phyloP scores from a whole-genome alignment of 2,888 invertebrate species.

The Melanostoma scalare region DNA sequence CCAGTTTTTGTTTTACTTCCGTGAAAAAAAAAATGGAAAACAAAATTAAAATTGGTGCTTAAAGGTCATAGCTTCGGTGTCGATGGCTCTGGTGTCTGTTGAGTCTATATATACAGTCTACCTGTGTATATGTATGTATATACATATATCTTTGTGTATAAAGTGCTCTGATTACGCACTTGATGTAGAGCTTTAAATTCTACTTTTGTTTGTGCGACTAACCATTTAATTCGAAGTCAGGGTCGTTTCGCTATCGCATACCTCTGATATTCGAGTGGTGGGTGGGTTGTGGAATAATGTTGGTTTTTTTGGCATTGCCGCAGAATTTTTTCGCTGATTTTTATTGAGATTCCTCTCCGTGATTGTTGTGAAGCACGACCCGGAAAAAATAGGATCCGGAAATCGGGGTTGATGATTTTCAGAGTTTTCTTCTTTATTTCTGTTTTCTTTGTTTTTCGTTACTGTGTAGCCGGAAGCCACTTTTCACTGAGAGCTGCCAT shows the following conservation, averaged over 20 bases:
- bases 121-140: neutral
- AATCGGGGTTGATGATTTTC: neutral
- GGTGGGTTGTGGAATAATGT: neutral
- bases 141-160: neutral
- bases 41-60: slow-evolving; percentile 50
- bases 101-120: neutral
- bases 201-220: slow-evolving; percentile 24
- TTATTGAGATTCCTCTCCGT: slow-evolving; percentile 31
- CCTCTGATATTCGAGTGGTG: neutral
- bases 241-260: slow-evolving; percentile 29
- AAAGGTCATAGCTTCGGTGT: slow-evolving; percentile 47
- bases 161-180: slow-evolving; percentile 37
- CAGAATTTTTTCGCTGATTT: slow-evolving; percentile 33
- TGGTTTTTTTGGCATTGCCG: slow-evolving; percentile 13
- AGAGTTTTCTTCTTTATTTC: too few relatives aligned
- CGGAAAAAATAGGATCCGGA: neutral
- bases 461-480: neutral
- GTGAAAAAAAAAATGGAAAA: slow-evolving; percentile 7
- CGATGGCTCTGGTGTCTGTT: slow-evolving; percentile 8
- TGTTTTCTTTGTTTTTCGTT: neutral
- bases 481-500: slow-evolving; percentile 3
- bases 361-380: slow-evolving; percentile 14
- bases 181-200: slow-evolving; percentile 34
- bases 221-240: slow-evolving; percentile 49
- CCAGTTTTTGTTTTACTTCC: slow-evolving; percentile 35